Conservation (phyloP, 2,113 vertebrate genomes). For the Halichoeres trimaculatus region DNA sequence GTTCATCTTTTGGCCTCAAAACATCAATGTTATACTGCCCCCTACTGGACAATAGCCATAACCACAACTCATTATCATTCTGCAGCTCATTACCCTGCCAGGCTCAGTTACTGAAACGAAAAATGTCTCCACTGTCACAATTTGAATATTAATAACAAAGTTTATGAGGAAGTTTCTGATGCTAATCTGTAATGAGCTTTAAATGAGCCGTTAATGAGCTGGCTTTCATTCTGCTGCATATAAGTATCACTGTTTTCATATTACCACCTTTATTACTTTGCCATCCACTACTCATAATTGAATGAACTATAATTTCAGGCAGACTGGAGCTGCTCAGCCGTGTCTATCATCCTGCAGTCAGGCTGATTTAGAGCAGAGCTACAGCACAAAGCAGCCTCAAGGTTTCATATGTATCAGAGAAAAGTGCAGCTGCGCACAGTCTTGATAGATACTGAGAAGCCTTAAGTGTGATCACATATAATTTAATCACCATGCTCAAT, state of each 20-base stretch:
- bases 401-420: background rate
- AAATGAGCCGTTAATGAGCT: slow-evolving; percentile 31
- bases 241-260: slow-evolving; percentile 17
- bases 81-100: background rate
- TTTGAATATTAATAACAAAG: slow-evolving; percentile 6
- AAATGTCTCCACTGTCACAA: background rate
- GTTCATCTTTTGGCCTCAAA: background rate
- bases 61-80: background rate
- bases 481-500: slow-evolving; percentile 18
- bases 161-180: background rate
- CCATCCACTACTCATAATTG: slow-evolving; percentile 11
- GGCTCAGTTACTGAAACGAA: background rate
- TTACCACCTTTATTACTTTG: slow-evolving; percentile 33
- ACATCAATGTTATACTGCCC: slow-evolving; percentile 47
- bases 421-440: background rate
- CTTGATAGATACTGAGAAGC: background rate
- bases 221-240: background rate
- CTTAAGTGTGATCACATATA: slow-evolving; percentile 2
- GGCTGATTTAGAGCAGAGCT: background rate
- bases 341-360: background rate
- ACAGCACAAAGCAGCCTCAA: background rate
- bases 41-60: slow-evolving; percentile 17
- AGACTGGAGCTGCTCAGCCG: slow-evolving; percentile 19
- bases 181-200: slow-evolving; percentile 18
- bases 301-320: slow-evolving; percentile 20